Evolutionary conservation across 2,888 invertebrate species (phyloP).

Genomic region (Ormyrus labotus): DNA sequence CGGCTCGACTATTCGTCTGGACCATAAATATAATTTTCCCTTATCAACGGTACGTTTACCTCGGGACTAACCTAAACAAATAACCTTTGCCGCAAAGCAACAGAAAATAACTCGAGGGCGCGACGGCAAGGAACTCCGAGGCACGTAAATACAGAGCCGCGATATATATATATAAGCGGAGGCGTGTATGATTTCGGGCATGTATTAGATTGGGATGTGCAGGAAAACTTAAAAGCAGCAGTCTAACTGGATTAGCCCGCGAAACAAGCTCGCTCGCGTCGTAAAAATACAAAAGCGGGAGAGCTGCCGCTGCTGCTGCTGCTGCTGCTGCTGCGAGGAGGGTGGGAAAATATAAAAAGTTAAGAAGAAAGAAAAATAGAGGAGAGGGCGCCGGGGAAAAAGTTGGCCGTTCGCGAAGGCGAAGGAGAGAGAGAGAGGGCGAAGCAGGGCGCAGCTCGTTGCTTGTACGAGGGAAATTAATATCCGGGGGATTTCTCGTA

Average conservation of each 20-base stretch:
- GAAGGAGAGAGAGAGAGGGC: background rate
- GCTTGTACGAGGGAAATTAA: constrained; percentile 54
- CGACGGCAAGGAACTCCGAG: constrained; percentile 8
- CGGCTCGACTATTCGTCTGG: constrained; percentile 43
- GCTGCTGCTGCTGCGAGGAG: background rate
- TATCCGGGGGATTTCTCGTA: constrained; percentile 56
- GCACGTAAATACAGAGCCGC: background rate
- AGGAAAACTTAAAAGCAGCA: constrained; percentile 27
- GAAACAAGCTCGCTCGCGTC: constrained; percentile 47
- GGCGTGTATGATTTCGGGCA: background rate
- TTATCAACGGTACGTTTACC: constrained; percentile 59
- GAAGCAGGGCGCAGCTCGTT: constrained; percentile 1
- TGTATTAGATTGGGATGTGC: background rate
- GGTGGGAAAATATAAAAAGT: constrained; percentile 50
- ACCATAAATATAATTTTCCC: constrained; percentile 61
- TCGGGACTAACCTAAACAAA: constrained; percentile 58
- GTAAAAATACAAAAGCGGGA: constrained; percentile 47
- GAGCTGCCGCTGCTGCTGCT: too few species aligned
- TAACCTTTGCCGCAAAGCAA: constrained; percentile 56
- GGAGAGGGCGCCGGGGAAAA: constrained; percentile 34
- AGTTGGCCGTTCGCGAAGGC: constrained; percentile 35
- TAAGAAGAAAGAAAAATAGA: constrained; percentile 55
- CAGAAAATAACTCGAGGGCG: constrained; percentile 58
- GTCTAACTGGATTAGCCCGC: constrained; percentile 54
- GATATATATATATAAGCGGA: background rate